Evolutionary conservation across 2,797 vertebrate species (phyloP), one percentile per base, ranked within the genome.

Genomic region (Acanthurus lineatus): DNA sequence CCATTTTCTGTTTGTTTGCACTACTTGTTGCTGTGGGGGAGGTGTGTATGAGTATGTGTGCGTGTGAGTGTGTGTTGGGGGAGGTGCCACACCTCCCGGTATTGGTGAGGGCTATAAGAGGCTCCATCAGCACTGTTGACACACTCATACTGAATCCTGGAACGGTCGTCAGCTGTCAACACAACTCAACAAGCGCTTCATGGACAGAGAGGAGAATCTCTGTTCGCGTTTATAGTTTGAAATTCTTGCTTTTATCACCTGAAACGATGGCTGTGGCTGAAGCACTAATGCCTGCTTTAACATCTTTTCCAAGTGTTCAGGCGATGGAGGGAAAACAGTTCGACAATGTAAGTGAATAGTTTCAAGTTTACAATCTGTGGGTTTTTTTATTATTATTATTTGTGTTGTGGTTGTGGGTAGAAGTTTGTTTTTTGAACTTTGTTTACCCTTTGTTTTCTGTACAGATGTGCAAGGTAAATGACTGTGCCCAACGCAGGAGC

Each of bases 181-280:
- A 5, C 4, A 2, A 11, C 40, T 10, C 8, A 32, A 38, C 60
- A 42, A 6, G 20, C 58, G 16, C 49, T 87, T 1, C 59, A 76
- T 83, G 88, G 90, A 81, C 86, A 75, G 20, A 79, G 22, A 57
- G 59, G 35, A 54, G 3, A 0, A 35, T 14, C 22, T 76, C 25
- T 81, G 19, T 48, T 38, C 32, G 8, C 28, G 28, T 60, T 71
- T 56, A 10, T 9, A 42, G 44, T 35, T 66, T 61, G 66, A n/a
- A 51, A 32, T 44, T 3, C 8, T n/a, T 22, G 15, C 7, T 0
- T 14, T 11, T 22, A 3, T 15, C 10, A 7, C 11, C 52, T 16
- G 16, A 62, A 73, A 73, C 17, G 87, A 96, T 96, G 93, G 95
- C 96, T 89, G 92, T 92, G 84, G 93, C 91, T 66, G 96, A 95